phyloP scores from a whole-genome alignment of 2,797 vertebrate species.

The Lepilemur septentrionalis region DNA sequence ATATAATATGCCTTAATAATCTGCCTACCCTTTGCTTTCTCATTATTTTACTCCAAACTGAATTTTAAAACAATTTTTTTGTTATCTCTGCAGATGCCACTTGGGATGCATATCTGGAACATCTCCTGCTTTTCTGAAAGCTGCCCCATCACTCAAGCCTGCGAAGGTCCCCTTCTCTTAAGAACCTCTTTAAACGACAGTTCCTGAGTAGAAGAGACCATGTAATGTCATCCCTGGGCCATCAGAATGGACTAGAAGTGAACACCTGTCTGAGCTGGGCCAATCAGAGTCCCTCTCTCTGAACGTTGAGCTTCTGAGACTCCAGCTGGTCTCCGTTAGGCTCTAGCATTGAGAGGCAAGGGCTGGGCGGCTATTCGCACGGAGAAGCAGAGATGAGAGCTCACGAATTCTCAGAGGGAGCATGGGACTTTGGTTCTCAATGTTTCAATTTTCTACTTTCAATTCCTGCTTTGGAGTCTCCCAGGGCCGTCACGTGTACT shows the following conservation, averaged over 20 bases:
- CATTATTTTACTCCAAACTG: slow-evolving; percentile 10
- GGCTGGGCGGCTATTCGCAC: background rate
- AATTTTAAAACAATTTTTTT: background rate
- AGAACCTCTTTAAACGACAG: background rate
- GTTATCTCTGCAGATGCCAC: background rate
- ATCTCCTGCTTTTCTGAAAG: background rate
- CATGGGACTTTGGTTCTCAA: background rate
- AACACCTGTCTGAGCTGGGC: background rate
- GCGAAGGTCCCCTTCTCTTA: background rate
- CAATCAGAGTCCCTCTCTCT: background rate
- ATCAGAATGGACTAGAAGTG: background rate
- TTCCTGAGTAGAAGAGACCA: background rate
- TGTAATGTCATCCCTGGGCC: background rate
- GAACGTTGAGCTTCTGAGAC: background rate
- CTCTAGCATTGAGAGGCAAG: background rate
- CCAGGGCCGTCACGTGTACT: background rate
- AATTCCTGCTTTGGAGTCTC: background rate
- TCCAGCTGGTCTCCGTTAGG: background rate
- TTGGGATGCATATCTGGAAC: background rate
- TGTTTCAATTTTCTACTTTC: background rate
- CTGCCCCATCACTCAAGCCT: background rate
- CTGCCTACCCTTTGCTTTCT: background rate
- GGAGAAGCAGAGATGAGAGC: background rate
- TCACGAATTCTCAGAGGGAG: background rate
- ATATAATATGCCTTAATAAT: background rate